phyloP scores from a whole-genome alignment of 2,888 invertebrate genomes.

The Andricus curvator region DNA sequence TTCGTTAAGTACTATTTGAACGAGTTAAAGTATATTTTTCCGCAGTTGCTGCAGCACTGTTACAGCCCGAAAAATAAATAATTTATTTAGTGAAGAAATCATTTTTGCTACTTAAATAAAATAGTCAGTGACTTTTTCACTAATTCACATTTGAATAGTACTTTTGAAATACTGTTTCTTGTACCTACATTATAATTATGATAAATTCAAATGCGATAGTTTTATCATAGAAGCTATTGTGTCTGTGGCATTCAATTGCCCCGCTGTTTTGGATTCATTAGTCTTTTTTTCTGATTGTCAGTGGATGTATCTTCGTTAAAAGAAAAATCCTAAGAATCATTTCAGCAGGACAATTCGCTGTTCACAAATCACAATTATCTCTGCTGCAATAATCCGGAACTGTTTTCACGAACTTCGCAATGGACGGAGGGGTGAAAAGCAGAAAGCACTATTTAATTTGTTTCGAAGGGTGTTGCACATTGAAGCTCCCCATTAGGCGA shows the following conservation, averaged over 20 bases:
- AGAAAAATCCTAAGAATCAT: constrained; percentile 12
- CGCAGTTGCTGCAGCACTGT: too few relatives aligned
- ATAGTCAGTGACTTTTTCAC: too few relatives aligned
- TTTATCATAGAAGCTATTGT: background rate
- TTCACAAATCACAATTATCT: constrained; percentile 40
- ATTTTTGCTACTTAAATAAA: too few relatives aligned
- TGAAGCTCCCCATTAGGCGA: constrained; percentile 62
- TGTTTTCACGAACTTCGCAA: constrained; percentile 32
- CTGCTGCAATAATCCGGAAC: constrained; percentile 21
- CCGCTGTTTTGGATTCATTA: background rate
- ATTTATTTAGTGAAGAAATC: too few relatives aligned
- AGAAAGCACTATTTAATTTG: constrained; percentile 65
- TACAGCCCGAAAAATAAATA: too few relatives aligned
- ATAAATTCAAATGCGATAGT: too few relatives aligned
- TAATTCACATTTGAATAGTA: too few relatives aligned
- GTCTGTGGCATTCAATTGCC: background rate
- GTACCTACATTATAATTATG: too few relatives aligned
- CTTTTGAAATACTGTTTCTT: too few relatives aligned
- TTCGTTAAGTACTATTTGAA: too few relatives aligned
- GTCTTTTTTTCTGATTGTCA: background rate
- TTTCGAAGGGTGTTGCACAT: constrained; percentile 60
- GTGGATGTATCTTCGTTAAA: constrained; percentile 3
- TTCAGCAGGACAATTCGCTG: constrained; percentile 19
- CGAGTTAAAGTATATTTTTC: too few relatives aligned
- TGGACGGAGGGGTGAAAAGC: constrained; percentile 36